Percentiles rank a stretch among this genome's conserved stretches.
Evolutionary conservation across 2,888 invertebrate species (phyloP).

Genomic region (Brenthis daphne): DNA sequence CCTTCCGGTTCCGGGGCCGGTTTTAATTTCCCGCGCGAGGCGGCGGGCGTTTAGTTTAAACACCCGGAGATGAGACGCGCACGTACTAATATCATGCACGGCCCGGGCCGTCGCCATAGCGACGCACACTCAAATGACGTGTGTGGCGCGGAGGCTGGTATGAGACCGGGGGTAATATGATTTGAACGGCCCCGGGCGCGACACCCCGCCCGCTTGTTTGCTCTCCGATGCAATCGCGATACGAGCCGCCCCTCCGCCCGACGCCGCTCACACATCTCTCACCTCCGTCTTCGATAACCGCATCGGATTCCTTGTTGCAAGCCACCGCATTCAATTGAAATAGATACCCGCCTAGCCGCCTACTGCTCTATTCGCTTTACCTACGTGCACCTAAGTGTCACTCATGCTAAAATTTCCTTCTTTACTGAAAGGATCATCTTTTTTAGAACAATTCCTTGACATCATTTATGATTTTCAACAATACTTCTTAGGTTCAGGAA

Average conservation of each 20-base stretch:
- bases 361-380: slow-evolving; percentile 63
- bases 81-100: slow-evolving; percentile 81
- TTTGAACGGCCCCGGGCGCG: slow-evolving; percentile 74
- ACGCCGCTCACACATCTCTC: slow-evolving; percentile 69
- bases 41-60: slow-evolving; percentile 73
- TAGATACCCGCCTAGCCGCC: slow-evolving; percentile 66
- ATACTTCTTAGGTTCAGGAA: too few species aligned
- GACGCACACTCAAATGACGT: slow-evolving; percentile 87
- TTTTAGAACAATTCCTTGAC: slow-evolving; percentile 6
- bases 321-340: slow-evolving; percentile 78
- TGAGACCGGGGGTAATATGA: slow-evolving; percentile 80
- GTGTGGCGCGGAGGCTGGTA: slow-evolving; percentile 73
- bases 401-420: slow-evolving; percentile 44
- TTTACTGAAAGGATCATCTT: slow-evolving; percentile 15
- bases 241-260: slow-evolving; percentile 57
- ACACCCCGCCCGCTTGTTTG: slow-evolving; percentile 80
- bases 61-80: slow-evolving; percentile 79
- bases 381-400: slow-evolving; percentile 48
- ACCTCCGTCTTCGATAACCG: slow-evolving; percentile 79
- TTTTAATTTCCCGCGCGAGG: slow-evolving; percentile 79
- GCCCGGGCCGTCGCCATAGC: slow-evolving; percentile 86
- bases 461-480: neutral
- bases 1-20: slow-evolving; percentile 75
- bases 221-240: slow-evolving; percentile 83
- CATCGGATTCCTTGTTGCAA: slow-evolving; percentile 81